Evolutionary conservation across 1,140 invertebrate genomes (phyloP), one percentile per base, ranked within the genome.

Genomic region (Fopius arisanus): DNA sequence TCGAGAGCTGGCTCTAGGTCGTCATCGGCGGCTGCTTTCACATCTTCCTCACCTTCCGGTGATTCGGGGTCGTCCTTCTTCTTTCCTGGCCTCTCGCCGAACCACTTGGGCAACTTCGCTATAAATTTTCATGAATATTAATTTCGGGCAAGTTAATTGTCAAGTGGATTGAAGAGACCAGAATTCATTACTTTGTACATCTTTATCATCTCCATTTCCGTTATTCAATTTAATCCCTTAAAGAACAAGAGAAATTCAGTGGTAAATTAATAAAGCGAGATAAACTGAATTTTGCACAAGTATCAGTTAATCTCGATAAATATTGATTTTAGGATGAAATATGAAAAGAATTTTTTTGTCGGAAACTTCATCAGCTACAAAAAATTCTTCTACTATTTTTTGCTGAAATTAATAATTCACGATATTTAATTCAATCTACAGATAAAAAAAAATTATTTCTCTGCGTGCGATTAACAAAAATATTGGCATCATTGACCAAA

Each of bases 101-200:
- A 96, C 95, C 96, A 97, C 88, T 96, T 97, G 79, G 95, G 95
- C 87, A 96, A 90, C 90, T 94, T 93, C 90, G 94, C 95, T 96
- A 83, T 84, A 43, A 41, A 12, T 48, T 67, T 28, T 28, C 54
- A 59, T 26, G 19, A 59, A 59, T 59, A 59, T 59, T 59, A 59
- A 28, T 23, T 26, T 6, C 4, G 2, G 54, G 26, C 7, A 28
- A 59, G 0, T 59, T 26, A 0, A 12, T 59, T 59, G 54, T 26
- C 12, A 14, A 59, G 23, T 26, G 19, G 23, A 59, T 3, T 59
- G 54, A 59, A 28, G 54, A 59, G 54, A 59, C 54, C 14, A 21
- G 54, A 14, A 59, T 59, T 59, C 54, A 28, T 59, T 59, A 12
- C 23, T 10, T 5, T 9, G 43, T 3, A 48, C 43, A 48, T 48